Evolutionary conservation across 2,113 vertebrate genomes (phyloP), one percentile per base, ranked within the genome.

Genomic region (Aepyceros melampus): DNA sequence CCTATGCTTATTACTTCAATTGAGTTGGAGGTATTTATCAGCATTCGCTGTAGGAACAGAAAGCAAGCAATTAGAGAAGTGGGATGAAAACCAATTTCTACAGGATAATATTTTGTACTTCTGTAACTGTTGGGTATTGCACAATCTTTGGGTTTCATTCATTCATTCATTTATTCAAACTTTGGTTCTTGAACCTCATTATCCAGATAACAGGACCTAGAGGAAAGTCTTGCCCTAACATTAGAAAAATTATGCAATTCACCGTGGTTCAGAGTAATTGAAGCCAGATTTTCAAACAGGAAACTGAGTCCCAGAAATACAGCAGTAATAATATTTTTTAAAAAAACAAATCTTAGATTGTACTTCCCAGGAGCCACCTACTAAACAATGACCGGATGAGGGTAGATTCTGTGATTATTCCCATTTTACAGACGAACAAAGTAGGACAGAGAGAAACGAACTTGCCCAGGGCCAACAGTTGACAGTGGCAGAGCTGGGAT

Each of bases 51-150:
- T 21, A 10, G 25, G 81, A 87, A 74, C 40, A 12, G 97, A 98
- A 98, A 98, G 98, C 98, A 95, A 98, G 96, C 97, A 96, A 55
- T 98, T 97, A 98, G 98, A 98, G 97, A 99, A 98, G 97, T 91
- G 98, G 95, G 94, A 82, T 96, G 91, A 95, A 98, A 98, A 82
- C 97, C 76, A 51, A 7, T 81, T 93, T 98, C 97, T 97, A 33
- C 1, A 23, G 36, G 29, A 53, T 40, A 29, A 21, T 89, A 67
- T 93, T 95, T 93, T 79, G 87, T 29, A 76, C 47, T 71, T 92
- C 13, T 86, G 58, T 56, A 91, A 45, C 36, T 81, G 1, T 47
- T 56, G 51, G 27, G 36, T 62, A 95, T 98, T 97, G 17, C 93
- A 97, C 93, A 83, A 53, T 43, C 56, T 84, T 3, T 60, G 49